Base-by-base conservation (phyloP, 2,113 vertebrate species). In the Nothobranchius kuhntae region DNA sequence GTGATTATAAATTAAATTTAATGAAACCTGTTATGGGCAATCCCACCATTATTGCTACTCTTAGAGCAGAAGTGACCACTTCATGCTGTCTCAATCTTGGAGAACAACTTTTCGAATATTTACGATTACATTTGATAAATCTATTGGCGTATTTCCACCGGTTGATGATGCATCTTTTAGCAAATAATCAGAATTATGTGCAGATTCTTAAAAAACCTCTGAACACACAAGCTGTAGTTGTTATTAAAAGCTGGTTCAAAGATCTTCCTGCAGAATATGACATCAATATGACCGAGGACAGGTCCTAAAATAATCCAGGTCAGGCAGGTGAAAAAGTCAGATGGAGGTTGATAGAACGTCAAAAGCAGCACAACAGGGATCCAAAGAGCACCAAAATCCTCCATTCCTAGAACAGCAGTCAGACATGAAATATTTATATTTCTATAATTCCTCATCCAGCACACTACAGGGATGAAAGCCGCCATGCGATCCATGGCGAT, bases 291-390 rank as follows among this genome's bases (percentile, higher is more conserved):
- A 50, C 21, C 17, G 40, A 47, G n/a, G 51, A 54, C 8, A 50
- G n/a, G 21, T 69, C 60, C 68, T 53, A 70, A 79, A 73, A 77
- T 75, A 66, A 53, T 40, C 12, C 47, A 17, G 45, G 26, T 13
- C 61, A 12, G 15, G 55, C 10, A 64, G 64, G 52, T 69, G 44
- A 64, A 53, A 40, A 63, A 48, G 61, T 52, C 26, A 63, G 35
- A 47, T 13, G 8, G 58, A 46, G 42, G 51, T 7, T 50, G 36
- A 50, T 62, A 12, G 36, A 63, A 52, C 7, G 7, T 5, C 6
- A 24, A 52, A 45, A 12, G 40, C 42, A 26, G 42, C 7, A 15
- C 26, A 54, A 14, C 38, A 46, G 11, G 21, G 13, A 15, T 46
- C 13, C 6, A 46, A 46, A 7, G 13, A 9, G 17, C 7, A 1